phyloP scores from a whole-genome alignment of 1,140 invertebrate species.

The Papilio polyxenes region DNA sequence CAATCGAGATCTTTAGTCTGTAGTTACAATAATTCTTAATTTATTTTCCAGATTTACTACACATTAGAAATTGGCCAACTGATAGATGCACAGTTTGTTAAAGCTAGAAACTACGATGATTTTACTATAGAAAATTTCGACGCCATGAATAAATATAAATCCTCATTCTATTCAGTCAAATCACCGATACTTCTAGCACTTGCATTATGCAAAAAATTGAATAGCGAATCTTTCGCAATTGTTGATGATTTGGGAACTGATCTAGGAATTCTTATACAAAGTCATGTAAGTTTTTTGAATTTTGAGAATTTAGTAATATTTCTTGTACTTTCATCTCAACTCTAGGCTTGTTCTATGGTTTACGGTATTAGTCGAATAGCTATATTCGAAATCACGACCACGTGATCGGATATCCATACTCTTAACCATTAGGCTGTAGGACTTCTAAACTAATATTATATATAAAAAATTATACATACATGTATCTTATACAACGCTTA shows the following conservation, averaged over 20 bases:
- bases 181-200: slow-evolving; percentile 91
- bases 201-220: slow-evolving; percentile 86
- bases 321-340: too few species aligned
- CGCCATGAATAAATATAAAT: slow-evolving; percentile 1
- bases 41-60: slow-evolving; percentile 9
- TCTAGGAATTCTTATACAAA: slow-evolving; percentile 95
- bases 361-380: too few species aligned
- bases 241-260: slow-evolving; percentile 89
- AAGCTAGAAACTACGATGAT: slow-evolving; percentile 66
- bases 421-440: too few species aligned
- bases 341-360: too few species aligned
- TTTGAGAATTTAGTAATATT: too few species aligned
- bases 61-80: slow-evolving; percentile 15
- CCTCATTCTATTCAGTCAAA: slow-evolving; percentile 90
- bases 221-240: slow-evolving; percentile 83
- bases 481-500: too few species aligned
- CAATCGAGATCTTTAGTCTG: too few species aligned
- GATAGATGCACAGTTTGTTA: slow-evolving; percentile 7
- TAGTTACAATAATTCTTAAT: background rate
- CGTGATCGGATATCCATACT: too few species aligned
- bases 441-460: too few species aligned
- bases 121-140: slow-evolving; percentile 30
- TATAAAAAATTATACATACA: too few species aligned
- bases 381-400: too few species aligned
- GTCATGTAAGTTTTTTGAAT: slow-evolving; percentile 83